A percentile compares a stretch with the other conserved stretches of the same genome.
These are phyloP conservation scores for Myotis lucifugus DNA, from an alignment of 2,113 vertebrate genomes.

Conservation along the genomic window DNA sequence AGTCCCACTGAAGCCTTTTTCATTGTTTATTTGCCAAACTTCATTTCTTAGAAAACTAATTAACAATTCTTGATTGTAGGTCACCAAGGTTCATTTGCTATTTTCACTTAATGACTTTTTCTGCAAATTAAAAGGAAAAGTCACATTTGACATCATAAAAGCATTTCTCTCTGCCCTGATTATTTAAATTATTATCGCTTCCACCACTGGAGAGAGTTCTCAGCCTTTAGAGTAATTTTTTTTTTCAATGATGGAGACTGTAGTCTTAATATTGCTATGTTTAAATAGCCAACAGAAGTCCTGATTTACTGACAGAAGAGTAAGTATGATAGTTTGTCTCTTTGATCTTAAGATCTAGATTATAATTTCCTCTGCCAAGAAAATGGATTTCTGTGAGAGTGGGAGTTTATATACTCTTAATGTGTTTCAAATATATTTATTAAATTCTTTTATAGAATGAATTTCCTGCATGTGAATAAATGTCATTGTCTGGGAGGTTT, in stretches of 20 bases:
- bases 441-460: not conserved
- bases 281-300: not conserved
- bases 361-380: not conserved
- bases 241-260: not conserved
- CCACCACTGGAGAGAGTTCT: not conserved
- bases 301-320: not conserved
- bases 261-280: not conserved
- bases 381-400: not conserved
- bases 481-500: not conserved
- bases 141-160: not conserved
- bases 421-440: not conserved
- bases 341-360: not conserved
- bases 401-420: not conserved
- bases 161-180: not conserved
- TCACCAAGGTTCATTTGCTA: not conserved
- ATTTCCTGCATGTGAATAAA: not conserved
- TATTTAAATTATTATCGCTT: not conserved
- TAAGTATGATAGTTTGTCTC: slow-evolving; percentile 9
- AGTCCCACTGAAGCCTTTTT: not conserved
- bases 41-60: not conserved
- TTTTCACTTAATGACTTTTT: not conserved
- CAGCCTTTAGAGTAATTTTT: not conserved
- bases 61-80: not conserved
- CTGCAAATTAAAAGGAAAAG: not conserved
- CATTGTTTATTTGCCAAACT: not conserved